These are phyloP conservation scores for Australoheros facetus DNA, from an alignment of 2,797 vertebrate species.

Conservation along the genomic window DNA sequence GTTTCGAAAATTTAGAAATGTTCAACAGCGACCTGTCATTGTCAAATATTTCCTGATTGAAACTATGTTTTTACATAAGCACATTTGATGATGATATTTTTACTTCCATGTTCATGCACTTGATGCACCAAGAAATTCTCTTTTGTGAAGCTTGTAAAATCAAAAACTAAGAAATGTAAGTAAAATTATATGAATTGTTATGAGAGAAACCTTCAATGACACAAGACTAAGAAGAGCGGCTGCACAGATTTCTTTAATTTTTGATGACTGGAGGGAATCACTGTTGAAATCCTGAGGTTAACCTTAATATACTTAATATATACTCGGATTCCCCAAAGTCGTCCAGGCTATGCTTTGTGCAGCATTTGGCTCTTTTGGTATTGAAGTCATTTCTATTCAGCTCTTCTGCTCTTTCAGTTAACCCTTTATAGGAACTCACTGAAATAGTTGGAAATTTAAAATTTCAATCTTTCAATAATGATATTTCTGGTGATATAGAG, in stretches of 20 bases:
- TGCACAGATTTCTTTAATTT: conserved; percentile 41
- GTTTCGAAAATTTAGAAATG: neutral
- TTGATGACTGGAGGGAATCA: conserved; percentile 43
- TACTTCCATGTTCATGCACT: no score
- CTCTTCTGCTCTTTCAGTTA: conserved; percentile 18
- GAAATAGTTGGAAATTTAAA: neutral
- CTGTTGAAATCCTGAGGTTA: conserved; percentile 46
- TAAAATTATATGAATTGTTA: neutral
- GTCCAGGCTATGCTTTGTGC: conserved; percentile 19
- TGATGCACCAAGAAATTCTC: neutral
- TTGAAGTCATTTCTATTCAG: conserved; percentile 11
- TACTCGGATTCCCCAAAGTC: conserved; percentile 27
- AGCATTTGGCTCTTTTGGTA: conserved; percentile 7
- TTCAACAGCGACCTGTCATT: neutral
- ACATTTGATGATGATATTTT: neutral
- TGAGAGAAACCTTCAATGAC: neutral
- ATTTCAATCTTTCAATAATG: neutral
- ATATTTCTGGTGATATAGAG: no score
- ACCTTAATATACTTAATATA: conserved; percentile 31
- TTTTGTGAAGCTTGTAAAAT: neutral
- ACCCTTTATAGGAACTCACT: neutral
- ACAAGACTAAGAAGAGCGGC: conserved; percentile 8
- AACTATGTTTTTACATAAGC: neutral
- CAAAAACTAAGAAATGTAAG: neutral
- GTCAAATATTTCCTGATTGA: neutral